Conservation (phyloP, 2,888 invertebrate genomes). For the Boloria euphrosyne region DNA sequence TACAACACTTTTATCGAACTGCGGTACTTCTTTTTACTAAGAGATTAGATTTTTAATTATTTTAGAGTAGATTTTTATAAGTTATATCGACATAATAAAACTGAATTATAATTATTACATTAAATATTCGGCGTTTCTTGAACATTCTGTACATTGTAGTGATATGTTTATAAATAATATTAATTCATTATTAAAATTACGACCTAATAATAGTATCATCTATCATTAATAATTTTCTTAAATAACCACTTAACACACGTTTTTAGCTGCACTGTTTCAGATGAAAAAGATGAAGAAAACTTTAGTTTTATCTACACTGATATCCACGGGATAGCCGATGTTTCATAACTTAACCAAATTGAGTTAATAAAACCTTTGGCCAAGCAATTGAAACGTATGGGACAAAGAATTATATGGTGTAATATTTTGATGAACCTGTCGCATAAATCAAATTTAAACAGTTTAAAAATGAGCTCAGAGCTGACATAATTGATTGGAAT, state of each 20-base stretch:
- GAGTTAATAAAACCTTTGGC: conserved; percentile 35
- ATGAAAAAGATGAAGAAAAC: not conserved
- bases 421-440: conserved; percentile 33
- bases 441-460: conserved; percentile 44
- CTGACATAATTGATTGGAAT: conserved; percentile 47
- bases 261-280: too few species aligned
- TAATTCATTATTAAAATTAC: too few species aligned
- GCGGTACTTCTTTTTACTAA: not conserved
- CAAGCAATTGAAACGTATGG: conserved; percentile 32
- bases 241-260: too few species aligned
- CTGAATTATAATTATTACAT: too few species aligned
- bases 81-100: too few species aligned
- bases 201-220: too few species aligned
- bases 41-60: too few species aligned
- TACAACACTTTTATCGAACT: conserved; percentile 4
- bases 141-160: too few species aligned
- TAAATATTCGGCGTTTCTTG: too few species aligned
- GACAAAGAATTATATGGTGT: conserved; percentile 32
- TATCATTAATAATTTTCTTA: too few species aligned
- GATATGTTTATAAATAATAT: too few species aligned
- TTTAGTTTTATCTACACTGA: conserved; percentile 6
- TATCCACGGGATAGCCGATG: conserved; percentile 6
- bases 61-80: too few species aligned
- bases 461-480: conserved; percentile 43
- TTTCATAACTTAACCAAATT: conserved; percentile 28